Conservation (phyloP, 2,113 vertebrate species). For the Pseudopipra pipra region DNA sequence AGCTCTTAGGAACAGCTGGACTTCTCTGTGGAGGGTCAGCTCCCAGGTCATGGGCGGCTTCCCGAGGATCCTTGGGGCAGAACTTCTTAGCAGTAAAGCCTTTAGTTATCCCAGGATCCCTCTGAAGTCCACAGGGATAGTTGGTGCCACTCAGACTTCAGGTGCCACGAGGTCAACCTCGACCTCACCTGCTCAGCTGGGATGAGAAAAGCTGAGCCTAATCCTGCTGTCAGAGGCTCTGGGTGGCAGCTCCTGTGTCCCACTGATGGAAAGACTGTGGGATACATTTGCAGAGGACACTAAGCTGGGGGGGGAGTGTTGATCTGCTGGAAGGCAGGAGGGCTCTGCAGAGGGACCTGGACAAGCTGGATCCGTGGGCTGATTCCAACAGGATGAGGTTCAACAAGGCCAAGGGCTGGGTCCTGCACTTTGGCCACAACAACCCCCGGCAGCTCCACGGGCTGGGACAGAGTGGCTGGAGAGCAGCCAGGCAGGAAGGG, state of each 20-base stretch:
- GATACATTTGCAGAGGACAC: background rate
- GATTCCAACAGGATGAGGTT: too few relatives aligned
- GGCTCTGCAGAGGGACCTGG: too few relatives aligned
- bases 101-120: background rate
- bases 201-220: background rate
- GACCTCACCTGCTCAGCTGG: background rate
- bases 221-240: background rate
- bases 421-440: too few relatives aligned
- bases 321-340: too few relatives aligned
- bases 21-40: fast-evolving
- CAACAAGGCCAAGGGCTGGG: too few relatives aligned
- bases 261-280: background rate
- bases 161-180: background rate
- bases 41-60: background rate
- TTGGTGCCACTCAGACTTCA: background rate
- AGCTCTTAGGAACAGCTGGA: background rate
- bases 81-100: background rate
- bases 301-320: too few relatives aligned
- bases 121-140: background rate
- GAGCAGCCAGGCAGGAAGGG: too few relatives aligned
- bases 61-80: background rate
- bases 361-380: too few relatives aligned
- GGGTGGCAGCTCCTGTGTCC: background rate
- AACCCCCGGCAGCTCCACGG: too few relatives aligned
- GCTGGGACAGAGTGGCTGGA: too few relatives aligned